Base-by-base conservation (phyloP, 2,113 vertebrate species). In the Eclectus roratus region DNA sequence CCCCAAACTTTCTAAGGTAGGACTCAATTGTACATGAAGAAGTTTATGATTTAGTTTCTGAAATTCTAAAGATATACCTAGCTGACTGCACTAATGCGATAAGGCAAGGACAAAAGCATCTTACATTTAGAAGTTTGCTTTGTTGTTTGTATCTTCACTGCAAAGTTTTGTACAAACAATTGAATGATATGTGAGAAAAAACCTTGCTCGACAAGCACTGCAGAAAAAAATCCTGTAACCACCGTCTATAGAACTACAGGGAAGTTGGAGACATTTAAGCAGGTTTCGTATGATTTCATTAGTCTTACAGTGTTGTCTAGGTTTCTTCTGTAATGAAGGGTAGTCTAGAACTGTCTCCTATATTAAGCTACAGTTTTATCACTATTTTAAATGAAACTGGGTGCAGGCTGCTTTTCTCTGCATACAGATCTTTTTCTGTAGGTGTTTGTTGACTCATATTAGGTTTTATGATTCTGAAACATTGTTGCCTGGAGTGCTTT, bases 401-500 rank as follows among this genome's bases (percentile, higher is more conserved):
- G 6, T 47, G 3, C 18, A 41, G 47, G 6, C 27, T 82, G 8
- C n/a, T 66, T 33, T 55, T 52, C 52, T 79, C 6, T 20, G 58
- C 7, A 3, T 58, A 31, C 1, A n/a, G 35, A 16, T 11, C 28
- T 35, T 63, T 76, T 43, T 31, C 53, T 39, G 19, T 83, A 53
- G 37, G 16, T 91, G 37, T 70, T 94, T 78, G 37, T 61, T 89
- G 77, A 89, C 29, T 91, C n/a, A 41, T 24, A 47, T 8, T 56
- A 41, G 41, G 16, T 23, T 78, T 91, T 91, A 46, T 35, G 12
- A 52, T 91, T 78, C 37, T 89, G 69, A 44, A 91, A 78, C 44
- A 43, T 37, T 47, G 23, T 87, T 89, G 72, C 78, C 72, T 89
- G 37, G 60, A 70, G 85, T 89, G 65, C 41, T 91, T 84, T 89